Base-by-base conservation (phyloP, 2,797 vertebrate genomes). In the Florisuga fusca region DNA sequence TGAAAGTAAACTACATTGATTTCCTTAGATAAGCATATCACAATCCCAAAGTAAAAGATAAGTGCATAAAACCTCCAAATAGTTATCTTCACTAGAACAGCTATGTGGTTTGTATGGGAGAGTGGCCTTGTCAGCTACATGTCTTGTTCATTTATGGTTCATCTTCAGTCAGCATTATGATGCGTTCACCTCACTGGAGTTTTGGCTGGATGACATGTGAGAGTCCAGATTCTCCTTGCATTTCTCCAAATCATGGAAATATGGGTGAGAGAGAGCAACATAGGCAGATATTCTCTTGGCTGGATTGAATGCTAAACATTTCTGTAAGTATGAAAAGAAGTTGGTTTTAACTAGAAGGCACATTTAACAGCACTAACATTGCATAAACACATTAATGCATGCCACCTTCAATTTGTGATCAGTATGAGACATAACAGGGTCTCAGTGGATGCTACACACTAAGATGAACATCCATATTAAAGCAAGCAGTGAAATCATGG, bases 231-330 rank as follows among this genome's bases (percentile, higher is more conserved):
- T 99, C 95, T 99, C 98, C 97, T 98, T 99, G 98, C 97, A 98
- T 95, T 98, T 99, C 98, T 99, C 99, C 97, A 99, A 97, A 41
- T 98, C 99, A 59, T 98, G 99, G 97, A 99, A 99, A 97, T 99
- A 99, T 1, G 99, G 98, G 94, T 99, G 99, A 97, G 98, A 99
- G 92, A 99, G 98, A n/a, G 99, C 99, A 82, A 98, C 97, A 41
- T 99, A 99, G 34, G 99, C 99, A 3, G 99, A 99, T 98, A 99
- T 99, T 96, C 99, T 98, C 97, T 99, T 99, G 96, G 98, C 98
- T 81, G 99, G 99, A 95, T 99, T 99, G 98, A 99, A 99, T 4
- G 98, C 98, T 91, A 99, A 98, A 96, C 99, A 99, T 98, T 99
- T 99, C 99, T 99, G 98, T 73, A 97, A 82, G 79, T 54, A 95